Evolutionary conservation across 2,113 vertebrate species (phyloP), one percentile per base, ranked within the genome.

Genomic region (Serinus canaria): DNA sequence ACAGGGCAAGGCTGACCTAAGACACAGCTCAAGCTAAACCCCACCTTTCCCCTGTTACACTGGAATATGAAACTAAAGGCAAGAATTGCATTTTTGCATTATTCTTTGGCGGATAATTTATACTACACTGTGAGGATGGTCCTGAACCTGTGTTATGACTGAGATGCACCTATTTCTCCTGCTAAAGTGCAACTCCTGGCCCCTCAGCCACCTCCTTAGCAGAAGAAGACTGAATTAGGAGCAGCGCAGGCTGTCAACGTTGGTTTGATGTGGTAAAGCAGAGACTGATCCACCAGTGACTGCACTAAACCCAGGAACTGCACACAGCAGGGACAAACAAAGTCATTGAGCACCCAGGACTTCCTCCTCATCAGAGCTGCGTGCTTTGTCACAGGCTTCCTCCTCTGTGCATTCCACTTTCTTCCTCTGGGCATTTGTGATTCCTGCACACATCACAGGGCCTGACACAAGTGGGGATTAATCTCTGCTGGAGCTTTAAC

Each of bases 221-320:
- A 50, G 27, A 84, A 53, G 15, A 60, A 63, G 35, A 64, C 7
- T 25, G n/a, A 11, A 49, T 11, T 2, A 62, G 64, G 60, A 84
- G 47, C 41, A 37, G 7, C 0, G 1, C 3, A 66, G 69, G 52
- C 33, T 69, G 39, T 2, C 43, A 50, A 0, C 0, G 3, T 4
- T 15, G 49, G 31, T 21, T 41, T 58, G 22, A 31, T 14, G 12
- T 19, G 67, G 49, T 24, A 67, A 75, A 73, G 64, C 7, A 79
- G 63, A 59, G 52, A 50, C 27, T 55, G 64, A 63, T 33, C 13
- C 83, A 86, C 18, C 7, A 33, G 4, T 3, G 18, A 67, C 24
- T 18, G 31, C 4, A 2, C 56, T 23, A 56, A 37, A 67, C 15
- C 5, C 74, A 84, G 60, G 13, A 31, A 39, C 0, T 37, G 37